Percentiles rank a stretch among this genome's conserved stretches.
These are phyloP conservation scores for Lophotis ruficrista DNA, from an alignment of 2,113 vertebrate species.

Conservation along the genomic window DNA sequence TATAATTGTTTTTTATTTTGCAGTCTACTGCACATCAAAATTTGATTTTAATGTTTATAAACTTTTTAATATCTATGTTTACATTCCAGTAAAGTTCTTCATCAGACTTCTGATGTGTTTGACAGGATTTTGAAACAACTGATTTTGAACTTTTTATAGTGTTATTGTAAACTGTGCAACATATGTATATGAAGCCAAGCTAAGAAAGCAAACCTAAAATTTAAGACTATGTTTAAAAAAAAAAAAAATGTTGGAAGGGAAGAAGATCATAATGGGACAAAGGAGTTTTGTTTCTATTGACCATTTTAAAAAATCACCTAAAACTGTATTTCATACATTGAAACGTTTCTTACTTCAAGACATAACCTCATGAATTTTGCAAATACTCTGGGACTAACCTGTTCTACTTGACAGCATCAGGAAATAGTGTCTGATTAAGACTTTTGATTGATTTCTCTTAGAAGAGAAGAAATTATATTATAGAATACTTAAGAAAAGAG, in stretches of 20 bases:
- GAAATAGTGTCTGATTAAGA: not conserved
- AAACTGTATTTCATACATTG: not conserved
- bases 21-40: not conserved
- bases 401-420: not conserved
- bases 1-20: not conserved
- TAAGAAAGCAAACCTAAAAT: not conserved
- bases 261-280: not conserved
- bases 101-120: not conserved
- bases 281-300: not conserved
- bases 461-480: not conserved
- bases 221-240: not conserved
- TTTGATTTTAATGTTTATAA: not conserved
- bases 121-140: not conserved
- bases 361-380: not conserved
- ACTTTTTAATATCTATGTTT: not conserved
- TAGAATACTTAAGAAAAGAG: not conserved
- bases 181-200: not conserved
- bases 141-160: not conserved
- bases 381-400: not conserved
- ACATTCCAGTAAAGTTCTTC: not conserved
- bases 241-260: not conserved
- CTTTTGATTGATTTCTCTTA: not conserved
- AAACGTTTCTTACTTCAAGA: not conserved
- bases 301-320: not conserved
- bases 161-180: not conserved